Evolutionary conservation across 2,797 vertebrate species (phyloP).

Genomic region (Artibeus lituratus): DNA sequence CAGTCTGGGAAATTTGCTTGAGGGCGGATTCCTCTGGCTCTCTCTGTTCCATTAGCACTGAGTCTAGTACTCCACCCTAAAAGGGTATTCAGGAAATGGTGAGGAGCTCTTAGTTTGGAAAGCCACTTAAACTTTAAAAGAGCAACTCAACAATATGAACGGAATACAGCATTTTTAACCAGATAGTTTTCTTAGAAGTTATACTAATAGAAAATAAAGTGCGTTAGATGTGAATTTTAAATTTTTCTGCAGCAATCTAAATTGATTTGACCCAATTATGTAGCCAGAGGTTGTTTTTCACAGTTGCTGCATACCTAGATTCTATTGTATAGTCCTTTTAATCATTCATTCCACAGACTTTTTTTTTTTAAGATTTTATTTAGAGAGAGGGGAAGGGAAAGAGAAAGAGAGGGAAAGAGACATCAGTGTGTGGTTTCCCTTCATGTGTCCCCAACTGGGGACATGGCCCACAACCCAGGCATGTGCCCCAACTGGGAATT

Average conservation of each 20-base stretch:
- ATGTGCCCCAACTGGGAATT: no score
- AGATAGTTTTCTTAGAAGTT: conserved; percentile 16
- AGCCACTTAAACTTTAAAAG: background rate
- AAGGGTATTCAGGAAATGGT: background rate
- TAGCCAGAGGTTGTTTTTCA: background rate
- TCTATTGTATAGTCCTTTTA: background rate
- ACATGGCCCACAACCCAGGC: no score
- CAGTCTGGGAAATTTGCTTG: background rate
- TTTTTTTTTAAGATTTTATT: no score
- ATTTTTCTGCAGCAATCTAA: background rate
- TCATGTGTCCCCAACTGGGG: no score
- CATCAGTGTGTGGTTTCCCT: no score
- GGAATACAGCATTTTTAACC: background rate
- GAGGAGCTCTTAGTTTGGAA: background rate
- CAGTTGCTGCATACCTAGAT: background rate
- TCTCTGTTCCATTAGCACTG: background rate
- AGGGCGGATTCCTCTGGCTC: background rate
- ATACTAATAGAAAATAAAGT: conserved; percentile 15
- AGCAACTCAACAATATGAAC: background rate
- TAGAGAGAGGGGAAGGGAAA: no score
- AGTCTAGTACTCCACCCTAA: background rate
- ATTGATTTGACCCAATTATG: background rate
- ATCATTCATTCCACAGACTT: background rate
- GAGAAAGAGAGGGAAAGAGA: no score
- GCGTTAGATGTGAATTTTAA: conserved; percentile 1